These are phyloP conservation scores for Dolichoris vasculosae DNA, from an alignment of 1,140 invertebrate genomes.

Conservation along the genomic window DNA sequence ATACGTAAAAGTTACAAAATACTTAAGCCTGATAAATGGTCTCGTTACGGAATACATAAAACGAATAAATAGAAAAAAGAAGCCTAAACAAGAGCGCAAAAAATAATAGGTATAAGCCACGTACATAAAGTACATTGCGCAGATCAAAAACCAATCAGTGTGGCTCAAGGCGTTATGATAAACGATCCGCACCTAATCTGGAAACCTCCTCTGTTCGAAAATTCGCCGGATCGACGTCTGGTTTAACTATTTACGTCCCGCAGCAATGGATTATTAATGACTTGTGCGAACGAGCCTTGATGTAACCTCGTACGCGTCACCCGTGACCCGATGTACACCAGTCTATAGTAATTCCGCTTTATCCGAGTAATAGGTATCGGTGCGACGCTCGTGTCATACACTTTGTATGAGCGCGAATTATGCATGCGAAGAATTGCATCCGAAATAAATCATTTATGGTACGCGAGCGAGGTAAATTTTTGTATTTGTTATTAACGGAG, in stretches of 20 bases:
- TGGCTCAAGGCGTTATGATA: constrained; percentile 39
- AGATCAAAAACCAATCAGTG: constrained; percentile 15
- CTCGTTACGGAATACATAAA: neutral
- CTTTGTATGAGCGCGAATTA: constrained; percentile 2
- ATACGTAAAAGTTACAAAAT: neutral
- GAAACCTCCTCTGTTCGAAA: neutral
- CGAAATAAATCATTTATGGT: constrained; percentile 29
- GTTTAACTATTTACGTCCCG: constrained; percentile 16
- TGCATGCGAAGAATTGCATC: constrained; percentile 20
- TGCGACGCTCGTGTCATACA: constrained; percentile 11
- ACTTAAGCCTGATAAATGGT: constrained; percentile 6
- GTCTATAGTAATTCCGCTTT: constrained; percentile 25
- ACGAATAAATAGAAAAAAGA: neutral
- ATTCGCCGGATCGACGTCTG: neutral
- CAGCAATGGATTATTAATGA: constrained; percentile 53
- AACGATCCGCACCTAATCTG: constrained; percentile 24
- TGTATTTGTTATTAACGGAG: neutral
- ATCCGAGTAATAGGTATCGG: constrained; percentile 30
- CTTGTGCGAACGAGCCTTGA: neutral
- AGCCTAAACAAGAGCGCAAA: neutral
- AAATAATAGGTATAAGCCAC: no score
- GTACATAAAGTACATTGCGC: no score
- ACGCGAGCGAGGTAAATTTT: neutral
- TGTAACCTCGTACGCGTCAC: neutral
- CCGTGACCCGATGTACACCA: neutral